Percentiles rank a stretch among this genome's conserved stretches.
Evolutionary conservation across 2,113 vertebrate species (phyloP).

Genomic region (Panthera leo): DNA sequence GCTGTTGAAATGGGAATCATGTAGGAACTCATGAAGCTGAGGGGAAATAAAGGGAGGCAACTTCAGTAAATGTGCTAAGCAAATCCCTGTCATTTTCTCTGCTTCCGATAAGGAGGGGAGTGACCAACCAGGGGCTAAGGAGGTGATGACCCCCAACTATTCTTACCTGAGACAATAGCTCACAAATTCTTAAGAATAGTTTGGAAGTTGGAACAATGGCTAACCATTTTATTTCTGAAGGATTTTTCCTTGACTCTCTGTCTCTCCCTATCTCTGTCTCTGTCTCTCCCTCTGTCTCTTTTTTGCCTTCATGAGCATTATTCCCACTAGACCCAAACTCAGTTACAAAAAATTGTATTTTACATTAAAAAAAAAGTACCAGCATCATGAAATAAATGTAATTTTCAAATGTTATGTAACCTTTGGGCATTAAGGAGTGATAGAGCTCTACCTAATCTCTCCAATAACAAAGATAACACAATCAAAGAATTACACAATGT

Average conservation of each 20-base stretch:
- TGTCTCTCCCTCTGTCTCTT: not conserved
- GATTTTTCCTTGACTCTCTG: not conserved
- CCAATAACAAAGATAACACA: slow-evolving; percentile 19
- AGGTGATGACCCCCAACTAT: not conserved
- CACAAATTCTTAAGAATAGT: not conserved
- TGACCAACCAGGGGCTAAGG: not conserved
- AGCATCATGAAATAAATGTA: slow-evolving; percentile 5
- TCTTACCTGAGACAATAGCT: not conserved
- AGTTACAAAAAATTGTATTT: slow-evolving; percentile 9
- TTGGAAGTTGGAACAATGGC: not conserved
- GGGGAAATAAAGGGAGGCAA: not conserved
- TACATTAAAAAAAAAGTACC: slow-evolving; percentile 15
- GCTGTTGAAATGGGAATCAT: not conserved
- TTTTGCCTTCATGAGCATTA: not conserved
- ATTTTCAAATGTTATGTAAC: slow-evolving; percentile 43
- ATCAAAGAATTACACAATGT: not conserved
- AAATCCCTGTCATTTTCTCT: not conserved
- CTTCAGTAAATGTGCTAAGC: not conserved
- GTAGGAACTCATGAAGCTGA: not conserved
- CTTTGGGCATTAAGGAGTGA: not conserved
- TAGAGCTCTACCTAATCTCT: not conserved
- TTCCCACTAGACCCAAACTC: not conserved
- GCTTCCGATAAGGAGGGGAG: not conserved
- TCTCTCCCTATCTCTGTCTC: not conserved
- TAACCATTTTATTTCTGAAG: slow-evolving; percentile 19